Evolutionary conservation across 2,888 invertebrate species (phyloP).

Genomic region (Autographa pulchrina): DNA sequence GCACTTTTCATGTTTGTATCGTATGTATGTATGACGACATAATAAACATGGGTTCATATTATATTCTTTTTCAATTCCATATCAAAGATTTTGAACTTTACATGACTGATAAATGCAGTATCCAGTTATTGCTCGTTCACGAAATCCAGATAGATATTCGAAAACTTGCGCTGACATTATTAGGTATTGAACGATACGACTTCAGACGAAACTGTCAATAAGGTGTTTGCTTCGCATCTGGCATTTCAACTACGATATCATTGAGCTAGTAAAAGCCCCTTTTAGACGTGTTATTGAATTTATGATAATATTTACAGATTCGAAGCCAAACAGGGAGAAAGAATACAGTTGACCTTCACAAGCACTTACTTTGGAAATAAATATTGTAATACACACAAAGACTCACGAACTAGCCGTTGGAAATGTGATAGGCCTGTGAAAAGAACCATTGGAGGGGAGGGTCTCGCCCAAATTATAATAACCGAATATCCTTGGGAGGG

Average conservation of each 20-base stretch:
- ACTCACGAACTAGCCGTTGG: slow-evolving; percentile 92
- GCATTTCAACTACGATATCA: background rate
- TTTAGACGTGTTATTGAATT: slow-evolving; percentile 35
- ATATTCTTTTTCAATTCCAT: no score
- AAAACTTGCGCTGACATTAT: slow-evolving; percentile 2
- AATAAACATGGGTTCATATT: no score
- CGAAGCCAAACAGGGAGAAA: slow-evolving; percentile 92
- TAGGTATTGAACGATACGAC: background rate
- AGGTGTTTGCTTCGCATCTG: background rate
- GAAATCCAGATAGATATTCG: background rate
- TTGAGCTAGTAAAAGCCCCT: background rate
- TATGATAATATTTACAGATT: slow-evolving; percentile 82
- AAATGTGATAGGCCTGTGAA: slow-evolving; percentile 90
- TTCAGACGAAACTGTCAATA: slow-evolving; percentile 1
- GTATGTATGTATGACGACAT: no score
- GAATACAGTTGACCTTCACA: slow-evolving; percentile 92
- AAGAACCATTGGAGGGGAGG: slow-evolving; percentile 85
- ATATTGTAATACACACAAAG: slow-evolving; percentile 91
- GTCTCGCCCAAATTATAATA: slow-evolving; percentile 90
- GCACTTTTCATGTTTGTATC: no score
- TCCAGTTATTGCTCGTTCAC: slow-evolving; percentile 1
- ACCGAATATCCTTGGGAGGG: slow-evolving; percentile 93
- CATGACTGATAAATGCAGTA: background rate
- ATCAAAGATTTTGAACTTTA: background rate
- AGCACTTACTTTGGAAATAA: slow-evolving; percentile 92